Evolutionary conservation across 2,113 vertebrate species (phyloP), one percentile per base, ranked within the genome.

Genomic region (Hyla sarda): DNA sequence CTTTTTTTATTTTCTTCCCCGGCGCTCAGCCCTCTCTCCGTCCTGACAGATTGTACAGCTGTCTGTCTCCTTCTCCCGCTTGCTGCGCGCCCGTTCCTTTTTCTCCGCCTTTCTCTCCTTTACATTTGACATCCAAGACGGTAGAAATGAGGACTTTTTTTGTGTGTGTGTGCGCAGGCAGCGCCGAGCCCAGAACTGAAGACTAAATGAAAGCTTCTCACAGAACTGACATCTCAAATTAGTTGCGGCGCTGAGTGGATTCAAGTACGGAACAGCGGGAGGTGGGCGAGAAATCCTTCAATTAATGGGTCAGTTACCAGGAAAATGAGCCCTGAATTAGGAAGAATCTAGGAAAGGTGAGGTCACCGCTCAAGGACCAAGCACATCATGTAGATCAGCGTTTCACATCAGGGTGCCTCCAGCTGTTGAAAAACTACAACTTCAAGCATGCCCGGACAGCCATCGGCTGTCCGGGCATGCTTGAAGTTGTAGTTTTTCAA

Each of bases 121-220:
- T 50, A 14, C 25, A 58, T 74, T 83, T 83, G 67, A 73, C 74
- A 79, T 85, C 60, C 60, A 9, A 58, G 34, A 71, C n/a, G 32
- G 21, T 28, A 56, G 48, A 56, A 79, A 71, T 56, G 47, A 79
- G 75, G 32, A 52, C 19, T 4, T 71, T 79, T 50, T 79, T 85
- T 74, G 41, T 52, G 13, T 77, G 84, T 54, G 41, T 52, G 13
- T 77, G 84, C 41, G 47, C 47, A 69, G 30, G 19, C 75, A 54
- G 75, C 37, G 47, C 79, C 62, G 84, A 79, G 75, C 25, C 73
- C 2, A 14, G 19, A 47, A 28, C 72, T 50, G 72, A 72, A 79
- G 75, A 79, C 79, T 85, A 85, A 85, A 85, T 85, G 84, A 85
- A 79, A 69, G 83, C n/a, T 50, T 56, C 60, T 85, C 62, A 69